These are phyloP conservation scores for Osedax fenrisi DNA, from an alignment of 2,888 invertebrate genomes.

Conservation along the genomic window DNA sequence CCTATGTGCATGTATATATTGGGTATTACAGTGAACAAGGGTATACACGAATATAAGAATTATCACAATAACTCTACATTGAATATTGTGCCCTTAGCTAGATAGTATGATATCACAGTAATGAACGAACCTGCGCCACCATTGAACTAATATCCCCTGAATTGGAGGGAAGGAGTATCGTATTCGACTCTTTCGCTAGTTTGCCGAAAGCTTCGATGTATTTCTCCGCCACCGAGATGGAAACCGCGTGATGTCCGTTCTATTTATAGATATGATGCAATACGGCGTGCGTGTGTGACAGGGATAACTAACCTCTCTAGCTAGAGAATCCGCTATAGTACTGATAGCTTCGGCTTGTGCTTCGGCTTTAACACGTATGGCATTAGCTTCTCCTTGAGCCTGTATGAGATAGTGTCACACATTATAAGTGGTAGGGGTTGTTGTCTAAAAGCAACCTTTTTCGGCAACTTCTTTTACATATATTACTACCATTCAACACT, in stretches of 20 bases:
- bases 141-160: conserved; percentile 64
- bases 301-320: conserved; percentile 28
- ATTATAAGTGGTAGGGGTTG: too few relatives aligned
- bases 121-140: conserved; percentile 64
- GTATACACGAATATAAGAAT: too few relatives aligned
- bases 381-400: conserved; percentile 64
- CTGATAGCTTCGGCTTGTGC: conserved; percentile 74
- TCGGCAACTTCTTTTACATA: too few relatives aligned
- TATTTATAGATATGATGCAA: conserved; percentile 46
- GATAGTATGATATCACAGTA: too few relatives aligned
- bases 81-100: too few relatives aligned
- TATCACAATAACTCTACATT: too few relatives aligned
- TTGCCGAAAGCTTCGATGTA: conserved; percentile 86
- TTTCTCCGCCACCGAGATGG: conserved; percentile 81
- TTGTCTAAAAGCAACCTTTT: too few relatives aligned
- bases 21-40: too few relatives aligned
- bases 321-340: conserved; percentile 57
- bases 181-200: conserved; percentile 82
- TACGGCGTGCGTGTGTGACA: neutral
- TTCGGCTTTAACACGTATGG: conserved; percentile 71
- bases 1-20: too few relatives aligned
- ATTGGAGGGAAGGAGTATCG: conserved; percentile 81
- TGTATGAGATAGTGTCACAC: neutral
- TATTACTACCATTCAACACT: too few relatives aligned
- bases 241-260: conserved; percentile 78